A percentile compares a stretch with the other conserved stretches of the same genome.
Conservation (phyloP, 2,113 vertebrate species). For the Ondatra zibethicus region DNA sequence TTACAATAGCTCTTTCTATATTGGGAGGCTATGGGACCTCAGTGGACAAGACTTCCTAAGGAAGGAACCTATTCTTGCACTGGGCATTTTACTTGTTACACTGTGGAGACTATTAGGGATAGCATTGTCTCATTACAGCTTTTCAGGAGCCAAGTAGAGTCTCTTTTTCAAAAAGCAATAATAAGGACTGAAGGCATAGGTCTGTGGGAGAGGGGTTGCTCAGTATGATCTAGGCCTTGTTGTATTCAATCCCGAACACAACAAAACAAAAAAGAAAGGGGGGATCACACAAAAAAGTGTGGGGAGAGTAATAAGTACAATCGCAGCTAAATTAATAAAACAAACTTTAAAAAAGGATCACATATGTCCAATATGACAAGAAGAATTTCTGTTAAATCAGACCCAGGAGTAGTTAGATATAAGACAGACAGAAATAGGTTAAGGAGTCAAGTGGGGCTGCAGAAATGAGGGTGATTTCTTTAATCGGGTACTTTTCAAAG, state of each 20-base stretch:
- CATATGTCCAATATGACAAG: not conserved
- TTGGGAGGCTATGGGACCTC: not conserved
- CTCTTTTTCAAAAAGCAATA: not conserved
- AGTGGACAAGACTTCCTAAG: not conserved
- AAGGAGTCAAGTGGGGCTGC: not conserved
- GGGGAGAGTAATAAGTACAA: not conserved
- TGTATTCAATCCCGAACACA: not conserved
- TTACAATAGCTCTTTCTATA: not conserved
- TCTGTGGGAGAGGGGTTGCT: not conserved
- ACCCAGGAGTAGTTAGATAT: not conserved
- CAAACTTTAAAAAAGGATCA: not conserved
- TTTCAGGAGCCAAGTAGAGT: not conserved
- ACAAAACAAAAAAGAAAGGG: not conserved
- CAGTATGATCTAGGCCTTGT: not conserved
- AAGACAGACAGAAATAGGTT: not conserved
- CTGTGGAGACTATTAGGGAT: not conserved
- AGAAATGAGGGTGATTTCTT: not conserved
- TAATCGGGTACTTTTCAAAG: not conserved
- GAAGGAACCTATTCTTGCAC: not conserved
- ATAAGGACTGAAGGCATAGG: not conserved
- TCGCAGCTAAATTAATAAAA: not conserved
- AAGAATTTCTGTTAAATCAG: not conserved
- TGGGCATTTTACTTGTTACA: not conserved
- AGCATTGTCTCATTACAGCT: too few species aligned
- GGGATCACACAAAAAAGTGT: not conserved